Evolutionary conservation across 2,797 vertebrate species (phyloP).

Genomic region (Bradypodion ventrale): DNA sequence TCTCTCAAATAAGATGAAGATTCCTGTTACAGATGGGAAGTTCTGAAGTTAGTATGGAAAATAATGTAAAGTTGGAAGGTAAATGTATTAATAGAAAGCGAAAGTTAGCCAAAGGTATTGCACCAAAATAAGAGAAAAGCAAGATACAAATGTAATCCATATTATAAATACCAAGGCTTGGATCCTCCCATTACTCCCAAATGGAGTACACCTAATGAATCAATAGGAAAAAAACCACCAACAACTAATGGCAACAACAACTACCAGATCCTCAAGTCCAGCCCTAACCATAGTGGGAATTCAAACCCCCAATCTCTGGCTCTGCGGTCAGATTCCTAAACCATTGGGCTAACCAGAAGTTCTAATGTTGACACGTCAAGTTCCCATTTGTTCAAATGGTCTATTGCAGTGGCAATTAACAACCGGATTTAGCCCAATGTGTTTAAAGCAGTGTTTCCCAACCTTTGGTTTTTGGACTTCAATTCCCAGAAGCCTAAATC

Average conservation of each 20-base stretch:
- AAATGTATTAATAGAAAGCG: background rate
- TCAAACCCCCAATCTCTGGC: too few relatives aligned
- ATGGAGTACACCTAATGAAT: too few relatives aligned
- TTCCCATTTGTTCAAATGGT: background rate
- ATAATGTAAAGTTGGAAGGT: background rate
- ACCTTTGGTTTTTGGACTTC: too few relatives aligned
- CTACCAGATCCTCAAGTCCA: too few relatives aligned
- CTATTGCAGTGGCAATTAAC: background rate
- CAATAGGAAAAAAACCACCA: too few relatives aligned
- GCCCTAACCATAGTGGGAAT: too few relatives aligned
- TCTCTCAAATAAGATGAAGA: background rate
- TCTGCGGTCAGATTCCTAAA: too few relatives aligned
- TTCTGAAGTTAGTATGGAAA: background rate
- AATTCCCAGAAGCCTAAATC: too few relatives aligned
- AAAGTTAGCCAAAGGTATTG: background rate
- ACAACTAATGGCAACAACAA: too few relatives aligned
- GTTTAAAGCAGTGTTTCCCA: too few relatives aligned
- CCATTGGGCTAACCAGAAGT: too few relatives aligned
- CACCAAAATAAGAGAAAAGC: background rate
- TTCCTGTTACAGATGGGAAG: background rate
- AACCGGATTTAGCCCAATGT: background rate
- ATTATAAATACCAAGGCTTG: background rate
- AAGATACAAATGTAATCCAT: background rate
- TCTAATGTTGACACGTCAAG: too few relatives aligned
- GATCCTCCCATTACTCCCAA: background rate